Base-by-base conservation (phyloP, 2,888 invertebrate species). In the Melanophora roralis region DNA sequence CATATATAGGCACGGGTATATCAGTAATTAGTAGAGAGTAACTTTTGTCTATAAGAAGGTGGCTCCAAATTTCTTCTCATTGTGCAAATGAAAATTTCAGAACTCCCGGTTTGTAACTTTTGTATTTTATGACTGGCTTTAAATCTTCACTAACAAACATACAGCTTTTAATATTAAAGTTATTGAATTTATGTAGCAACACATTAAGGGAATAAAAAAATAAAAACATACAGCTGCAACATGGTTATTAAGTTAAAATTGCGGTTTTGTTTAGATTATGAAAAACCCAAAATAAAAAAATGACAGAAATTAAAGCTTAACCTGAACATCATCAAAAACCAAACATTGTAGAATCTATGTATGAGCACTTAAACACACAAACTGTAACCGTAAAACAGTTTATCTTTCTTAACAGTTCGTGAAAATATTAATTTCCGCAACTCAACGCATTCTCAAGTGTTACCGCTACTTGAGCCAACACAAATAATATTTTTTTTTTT, bases 401-500 rank as follows among this genome's bases (percentile, higher is more conserved):
- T 79, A 55, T 75, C 57, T 67, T 68, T 51, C 57, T 80, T 68
- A 80, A 80, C 76, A 76, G 32, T 43, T 76, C 64, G 76, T 80
- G 67, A 80, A 76, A 72, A 80, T 72, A 80, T 72, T 76, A 76
- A 80, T 80, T 80, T 73, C 68, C 51, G 57, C 71, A 62, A 72
- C 68, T 82, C 79, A 81, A 74, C 76, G 81, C 75, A 78, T 64
- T 82, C 75, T 83, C 76, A 83, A 84, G 82, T 74, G 78, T 82
- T 84, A 57, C 72, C 81, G 76, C 79, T 53, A 78, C 83, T 84
- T 83, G 80, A 80, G 49, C 75, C 40, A 78, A 64, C 69, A 75
- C 82, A 82, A 84, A 83, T n/a, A 27, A 27, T 6, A 82, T 65
- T 72, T 59, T 51, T 51, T n/a, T 69, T 79, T 69, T 60, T 27